phyloP scores from a whole-genome alignment of 1,140 invertebrate species.

The Drosophila ficusphila region DNA sequence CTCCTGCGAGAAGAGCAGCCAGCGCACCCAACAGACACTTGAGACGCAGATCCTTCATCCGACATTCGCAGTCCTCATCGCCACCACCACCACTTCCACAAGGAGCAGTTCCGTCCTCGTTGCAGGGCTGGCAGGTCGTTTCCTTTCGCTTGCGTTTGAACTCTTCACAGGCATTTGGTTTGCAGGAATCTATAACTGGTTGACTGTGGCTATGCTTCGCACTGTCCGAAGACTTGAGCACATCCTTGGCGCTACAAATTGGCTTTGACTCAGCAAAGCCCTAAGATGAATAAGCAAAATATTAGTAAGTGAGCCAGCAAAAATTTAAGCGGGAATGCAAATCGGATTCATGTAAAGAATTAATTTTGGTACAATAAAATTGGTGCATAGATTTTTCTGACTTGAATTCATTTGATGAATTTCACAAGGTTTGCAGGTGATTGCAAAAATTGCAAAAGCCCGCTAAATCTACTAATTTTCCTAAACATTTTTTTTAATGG shows the following conservation, averaged over 20 bases:
- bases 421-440: neutral
- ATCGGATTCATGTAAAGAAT: neutral
- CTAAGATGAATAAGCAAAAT: slow-evolving; percentile 5
- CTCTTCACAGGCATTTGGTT: slow-evolving; percentile 50
- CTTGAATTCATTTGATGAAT: neutral
- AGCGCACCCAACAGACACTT: slow-evolving; percentile 50
- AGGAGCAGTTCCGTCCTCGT: neutral
- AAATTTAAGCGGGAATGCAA: neutral
- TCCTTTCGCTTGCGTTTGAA: slow-evolving; percentile 45
- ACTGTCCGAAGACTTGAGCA: slow-evolving; percentile 58
- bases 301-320: neutral
- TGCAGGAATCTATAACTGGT: slow-evolving; percentile 19
- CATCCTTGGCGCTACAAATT: slow-evolving; percentile 47
- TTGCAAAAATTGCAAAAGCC: too few species aligned
- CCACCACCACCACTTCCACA: slow-evolving; percentile 1
- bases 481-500: too few species aligned
- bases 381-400: neutral
- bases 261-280: slow-evolving; percentile 30
- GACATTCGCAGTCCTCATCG: slow-evolving; percentile 34
- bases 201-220: slow-evolving; percentile 8
- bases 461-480: too few species aligned
- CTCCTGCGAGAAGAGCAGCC: slow-evolving; percentile 66
- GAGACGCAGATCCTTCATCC: slow-evolving; percentile 18
- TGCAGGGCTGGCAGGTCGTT: slow-evolving; percentile 1
- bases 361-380: too few species aligned